These are phyloP conservation scores for Pelosia muscerda DNA, from an alignment of 2,888 invertebrate genomes.

Conservation along the genomic window DNA sequence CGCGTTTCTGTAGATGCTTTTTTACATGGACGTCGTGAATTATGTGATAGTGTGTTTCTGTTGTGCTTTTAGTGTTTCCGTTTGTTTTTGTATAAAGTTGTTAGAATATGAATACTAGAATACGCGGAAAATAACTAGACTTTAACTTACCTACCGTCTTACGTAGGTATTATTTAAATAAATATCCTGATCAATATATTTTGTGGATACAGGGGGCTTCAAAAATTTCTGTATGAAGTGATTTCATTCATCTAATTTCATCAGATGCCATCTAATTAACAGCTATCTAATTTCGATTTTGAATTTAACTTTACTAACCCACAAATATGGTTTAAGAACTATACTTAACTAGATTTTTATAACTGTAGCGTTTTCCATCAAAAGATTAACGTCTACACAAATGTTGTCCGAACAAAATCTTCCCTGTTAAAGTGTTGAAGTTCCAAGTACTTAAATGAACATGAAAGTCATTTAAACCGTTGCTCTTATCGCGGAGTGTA, in stretches of 20 bases:
- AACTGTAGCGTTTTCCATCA: not conserved
- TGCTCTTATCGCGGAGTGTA: slow-evolving; percentile 28
- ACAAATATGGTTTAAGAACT: not conserved
- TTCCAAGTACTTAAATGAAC: slow-evolving; percentile 17
- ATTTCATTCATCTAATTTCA: no score
- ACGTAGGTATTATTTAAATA: no score
- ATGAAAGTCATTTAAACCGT: slow-evolving; percentile 19
- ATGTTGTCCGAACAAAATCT: no score
- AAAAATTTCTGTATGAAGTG: no score
- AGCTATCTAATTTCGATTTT: no score
- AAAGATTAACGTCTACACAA: not conserved
- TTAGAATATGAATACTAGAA: not conserved
- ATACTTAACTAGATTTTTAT: not conserved
- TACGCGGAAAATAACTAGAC: no score
- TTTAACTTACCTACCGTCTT: no score
- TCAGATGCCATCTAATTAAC: no score
- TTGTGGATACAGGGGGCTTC: no score
- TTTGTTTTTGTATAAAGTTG: not conserved
- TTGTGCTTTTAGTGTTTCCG: not conserved
- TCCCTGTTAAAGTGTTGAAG: not conserved
- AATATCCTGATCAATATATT: no score
- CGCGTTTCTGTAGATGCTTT: not conserved
- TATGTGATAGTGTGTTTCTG: slow-evolving; percentile 3
- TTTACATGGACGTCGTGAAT: slow-evolving; percentile 9
- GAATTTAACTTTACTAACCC: no score